phyloP scores from a whole-genome alignment of 2,797 vertebrate genomes.

The Myotis planiceps region DNA sequence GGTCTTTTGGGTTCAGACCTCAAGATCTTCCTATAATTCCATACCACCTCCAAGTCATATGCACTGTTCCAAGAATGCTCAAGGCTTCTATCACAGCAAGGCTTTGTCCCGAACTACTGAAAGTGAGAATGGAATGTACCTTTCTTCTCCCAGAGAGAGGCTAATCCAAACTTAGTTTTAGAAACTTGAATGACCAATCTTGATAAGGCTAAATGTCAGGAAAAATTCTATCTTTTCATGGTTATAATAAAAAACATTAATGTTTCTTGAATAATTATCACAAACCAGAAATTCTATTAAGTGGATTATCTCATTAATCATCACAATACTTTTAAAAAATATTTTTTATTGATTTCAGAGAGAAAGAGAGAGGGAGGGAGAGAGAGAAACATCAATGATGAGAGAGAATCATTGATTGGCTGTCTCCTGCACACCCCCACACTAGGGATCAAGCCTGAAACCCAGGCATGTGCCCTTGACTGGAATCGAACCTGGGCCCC shows the following conservation, averaged over 20 bases:
- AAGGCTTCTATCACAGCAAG: not conserved
- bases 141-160: constrained; percentile 13
- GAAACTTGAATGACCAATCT: not conserved
- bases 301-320: not conserved
- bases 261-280: not conserved
- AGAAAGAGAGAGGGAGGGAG: too few species aligned
- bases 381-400: too few species aligned
- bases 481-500: too few species aligned
- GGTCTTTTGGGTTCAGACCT: not conserved
- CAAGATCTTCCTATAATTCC: not conserved
- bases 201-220: not conserved
- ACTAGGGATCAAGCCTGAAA: too few species aligned
- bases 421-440: too few species aligned
- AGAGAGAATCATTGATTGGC: too few species aligned
- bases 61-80: not conserved
- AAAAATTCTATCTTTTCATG: not conserved
- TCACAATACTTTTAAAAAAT: not conserved
- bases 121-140: not conserved
- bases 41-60: not conserved
- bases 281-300: not conserved
- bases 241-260: not conserved
- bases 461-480: too few species aligned
- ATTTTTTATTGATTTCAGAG: too few species aligned
- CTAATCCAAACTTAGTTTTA: not conserved
- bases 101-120: not conserved